Conservation (phyloP, 2,113 vertebrate species). For the Mus pahari region DNA sequence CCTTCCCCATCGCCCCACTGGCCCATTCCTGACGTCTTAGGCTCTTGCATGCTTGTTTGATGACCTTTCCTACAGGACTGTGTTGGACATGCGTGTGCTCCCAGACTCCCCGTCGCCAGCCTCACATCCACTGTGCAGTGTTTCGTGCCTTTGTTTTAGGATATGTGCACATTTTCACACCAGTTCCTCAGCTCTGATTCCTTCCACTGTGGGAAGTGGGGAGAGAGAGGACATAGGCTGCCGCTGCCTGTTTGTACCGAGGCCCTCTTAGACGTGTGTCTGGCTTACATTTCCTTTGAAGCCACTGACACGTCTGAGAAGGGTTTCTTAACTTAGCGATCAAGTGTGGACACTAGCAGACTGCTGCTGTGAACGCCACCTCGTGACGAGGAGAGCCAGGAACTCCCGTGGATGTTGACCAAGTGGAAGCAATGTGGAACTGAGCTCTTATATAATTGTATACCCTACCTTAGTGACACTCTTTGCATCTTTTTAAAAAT, state of each 20-base stretch:
- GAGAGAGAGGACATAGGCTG: background rate
- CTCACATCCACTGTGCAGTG: background rate
- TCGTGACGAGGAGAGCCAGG: background rate
- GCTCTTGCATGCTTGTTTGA: constrained; percentile 4
- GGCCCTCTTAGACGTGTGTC: background rate
- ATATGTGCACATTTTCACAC: background rate
- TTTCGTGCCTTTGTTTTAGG: background rate
- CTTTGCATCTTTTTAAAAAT: background rate
- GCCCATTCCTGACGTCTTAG: background rate
- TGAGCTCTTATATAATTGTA: background rate
- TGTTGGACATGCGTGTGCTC: background rate
- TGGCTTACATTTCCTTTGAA: background rate
- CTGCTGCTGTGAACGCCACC: background rate
- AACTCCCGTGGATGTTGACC: background rate
- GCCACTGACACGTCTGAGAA: constrained; percentile 16
- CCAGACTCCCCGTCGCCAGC: constrained; percentile 28
- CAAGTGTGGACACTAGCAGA: background rate
- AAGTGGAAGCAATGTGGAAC: background rate
- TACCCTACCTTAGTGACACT: background rate
- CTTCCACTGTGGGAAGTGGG: background rate
- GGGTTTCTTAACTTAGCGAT: background rate
- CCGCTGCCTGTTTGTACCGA: background rate
- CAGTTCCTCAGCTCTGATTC: background rate
- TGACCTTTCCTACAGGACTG: constrained; percentile 23
- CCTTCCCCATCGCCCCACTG: background rate